These are phyloP conservation scores for Notolepis coatsorum DNA, from an alignment of 2,797 vertebrate species.

Conservation along the genomic window DNA sequence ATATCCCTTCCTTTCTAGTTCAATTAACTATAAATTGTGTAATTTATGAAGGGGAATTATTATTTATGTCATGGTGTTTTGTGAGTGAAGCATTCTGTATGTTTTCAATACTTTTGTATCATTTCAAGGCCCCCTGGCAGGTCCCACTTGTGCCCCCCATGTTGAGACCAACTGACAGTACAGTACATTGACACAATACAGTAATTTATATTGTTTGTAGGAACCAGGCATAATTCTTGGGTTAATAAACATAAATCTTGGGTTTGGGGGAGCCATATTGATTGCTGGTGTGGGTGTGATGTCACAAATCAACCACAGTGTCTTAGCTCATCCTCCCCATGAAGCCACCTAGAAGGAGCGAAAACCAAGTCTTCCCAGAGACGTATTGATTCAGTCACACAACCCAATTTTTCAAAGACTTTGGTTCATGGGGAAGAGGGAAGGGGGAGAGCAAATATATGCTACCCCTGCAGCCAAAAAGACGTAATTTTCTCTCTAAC, in stretches of 20 bases:
- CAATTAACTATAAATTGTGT: too few species aligned
- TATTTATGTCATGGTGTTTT: too few species aligned
- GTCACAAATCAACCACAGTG: constrained; percentile 39
- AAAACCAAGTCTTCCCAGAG: constrained; percentile 57
- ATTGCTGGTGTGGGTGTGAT: constrained; percentile 33
- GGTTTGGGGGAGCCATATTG: constrained; percentile 36
- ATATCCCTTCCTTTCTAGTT: too few species aligned
- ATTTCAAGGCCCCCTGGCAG: too few species aligned
- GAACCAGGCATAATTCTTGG: too few species aligned
- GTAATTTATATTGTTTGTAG: too few species aligned
- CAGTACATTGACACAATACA: too few species aligned
- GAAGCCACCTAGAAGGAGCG: constrained; percentile 24
- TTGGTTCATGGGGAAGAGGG: constrained; percentile 45
- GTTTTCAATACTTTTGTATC: too few species aligned
- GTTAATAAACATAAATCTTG: constrained; percentile 60
- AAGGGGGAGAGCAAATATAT: constrained; percentile 40
- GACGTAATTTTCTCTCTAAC: constrained; percentile 68
- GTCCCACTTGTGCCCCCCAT: too few species aligned
- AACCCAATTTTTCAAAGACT: constrained; percentile 71
- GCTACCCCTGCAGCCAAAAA: constrained; percentile 35
- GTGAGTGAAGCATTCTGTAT: too few species aligned
- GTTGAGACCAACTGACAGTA: too few species aligned
- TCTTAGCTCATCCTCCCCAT: constrained; percentile 37
- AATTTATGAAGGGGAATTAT: too few species aligned
- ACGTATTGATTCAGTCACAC: constrained; percentile 71